Evolutionary conservation across 2,113 vertebrate species (phyloP), one percentile per base, ranked within the genome.

Genomic region (Ptilorrhoa leucosticta): DNA sequence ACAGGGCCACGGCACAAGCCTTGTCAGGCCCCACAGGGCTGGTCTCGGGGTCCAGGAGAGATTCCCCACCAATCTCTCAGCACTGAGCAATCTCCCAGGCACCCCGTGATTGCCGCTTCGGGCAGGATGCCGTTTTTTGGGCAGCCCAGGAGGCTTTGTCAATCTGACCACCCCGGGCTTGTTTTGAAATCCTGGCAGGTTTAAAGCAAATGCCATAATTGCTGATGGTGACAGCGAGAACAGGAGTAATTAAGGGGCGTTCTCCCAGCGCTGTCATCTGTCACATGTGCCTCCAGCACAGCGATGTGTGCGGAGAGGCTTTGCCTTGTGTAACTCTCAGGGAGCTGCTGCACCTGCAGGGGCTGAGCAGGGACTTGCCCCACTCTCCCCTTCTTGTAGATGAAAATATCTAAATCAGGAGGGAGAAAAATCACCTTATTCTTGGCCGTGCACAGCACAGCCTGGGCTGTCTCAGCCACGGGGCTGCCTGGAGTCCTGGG

Each of bases 41-140:
- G 75, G 5, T 83, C 54, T 33, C 24, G 2, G 84, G 79, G 94
- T 89, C 92, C 53, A 15, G 26, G 68, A 89, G 90, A 77, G 69
- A 75, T 89, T 96, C 80, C 37, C 85, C 60, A 70, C 39, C 44
- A 12, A 88, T 90, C 93, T 82, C 75, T 93, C 93, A 94, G 24
- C 28, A 1, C 64, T 90, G 95, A 91, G 91, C 95, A 93, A 95
- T 23, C 57, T 33, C n/a, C 58, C 93, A 83, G 84, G 83, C 66
- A 42, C 40, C 80, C 66, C 4, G 1, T 57, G 58, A 61, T 45
- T 79, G 15, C 10, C 1, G 2, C 69, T 63, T 1, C 63, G 31
- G 82, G 92, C 93, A 81, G 93, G 90, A 90, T 93, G 88, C 90
- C 92, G 33, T 21, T 15, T 21, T 15, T 31, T 51, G 57, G 60